phyloP scores from a whole-genome alignment of 2,113 vertebrate genomes.

The Climacteris rufus region DNA sequence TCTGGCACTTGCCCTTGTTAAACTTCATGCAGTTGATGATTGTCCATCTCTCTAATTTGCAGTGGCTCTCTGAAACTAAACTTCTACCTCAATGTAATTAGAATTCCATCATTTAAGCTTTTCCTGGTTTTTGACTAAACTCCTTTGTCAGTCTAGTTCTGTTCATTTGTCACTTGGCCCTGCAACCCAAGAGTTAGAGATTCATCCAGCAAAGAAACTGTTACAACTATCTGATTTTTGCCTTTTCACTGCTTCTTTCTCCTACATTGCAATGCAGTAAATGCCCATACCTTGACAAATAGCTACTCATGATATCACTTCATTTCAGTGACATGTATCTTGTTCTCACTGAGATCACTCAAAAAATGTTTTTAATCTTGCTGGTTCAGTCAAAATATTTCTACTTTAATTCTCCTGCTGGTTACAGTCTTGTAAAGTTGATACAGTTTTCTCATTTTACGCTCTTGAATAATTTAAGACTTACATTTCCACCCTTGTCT shows the following conservation, averaged over 20 bases:
- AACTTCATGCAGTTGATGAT: rapidly evolving
- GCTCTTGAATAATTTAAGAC: not conserved
- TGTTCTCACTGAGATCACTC: not conserved
- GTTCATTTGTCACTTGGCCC: not conserved
- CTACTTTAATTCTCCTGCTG: not conserved
- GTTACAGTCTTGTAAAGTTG: not conserved
- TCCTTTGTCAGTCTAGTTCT: not conserved
- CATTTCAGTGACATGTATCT: not conserved
- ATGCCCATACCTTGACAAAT: not conserved
- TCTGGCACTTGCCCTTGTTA: too few relatives aligned
- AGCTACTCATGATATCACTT: not conserved
- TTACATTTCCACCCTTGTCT: not conserved
- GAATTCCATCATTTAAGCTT: not conserved
- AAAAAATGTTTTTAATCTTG: not conserved
- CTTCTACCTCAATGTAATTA: not conserved
- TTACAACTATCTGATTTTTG: not conserved
- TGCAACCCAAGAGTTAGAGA: not conserved
- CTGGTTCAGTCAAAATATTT: not conserved
- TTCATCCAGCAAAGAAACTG: not conserved
- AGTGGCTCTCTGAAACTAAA: not conserved
- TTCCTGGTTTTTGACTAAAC: not conserved
- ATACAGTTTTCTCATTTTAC: not conserved
- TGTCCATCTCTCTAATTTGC: not conserved
- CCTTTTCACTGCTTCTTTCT: not conserved
- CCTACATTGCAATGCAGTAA: not conserved